phyloP scores from a whole-genome alignment of 2,888 invertebrate genomes.

The Caenorhabditis drosophilae region DNA sequence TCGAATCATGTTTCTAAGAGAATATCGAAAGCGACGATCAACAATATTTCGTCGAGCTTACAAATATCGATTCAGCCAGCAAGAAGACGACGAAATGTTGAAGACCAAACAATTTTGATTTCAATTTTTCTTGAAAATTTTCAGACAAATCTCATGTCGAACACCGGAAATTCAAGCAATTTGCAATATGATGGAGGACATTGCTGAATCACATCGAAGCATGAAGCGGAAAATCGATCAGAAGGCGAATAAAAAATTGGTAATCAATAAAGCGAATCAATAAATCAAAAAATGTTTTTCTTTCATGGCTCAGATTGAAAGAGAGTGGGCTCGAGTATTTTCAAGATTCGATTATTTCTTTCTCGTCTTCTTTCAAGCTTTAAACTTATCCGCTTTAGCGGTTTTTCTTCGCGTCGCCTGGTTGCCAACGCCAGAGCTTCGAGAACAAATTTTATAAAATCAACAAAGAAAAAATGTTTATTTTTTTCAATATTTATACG shows the following conservation, averaged over 20 bases:
- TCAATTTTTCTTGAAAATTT: conserved; percentile 2
- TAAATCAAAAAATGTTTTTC: no score
- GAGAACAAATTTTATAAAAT: conserved; percentile 44
- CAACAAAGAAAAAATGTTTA: background rate
- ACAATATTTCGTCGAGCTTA: conserved; percentile 38
- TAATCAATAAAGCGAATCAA: no score
- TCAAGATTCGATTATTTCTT: conserved; percentile 58
- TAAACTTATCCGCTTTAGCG: conserved; percentile 58
- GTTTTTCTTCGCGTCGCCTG: conserved; percentile 59
- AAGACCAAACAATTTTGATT: background rate
- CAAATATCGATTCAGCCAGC: conserved; percentile 35
- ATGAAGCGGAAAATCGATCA: conserved; percentile 42
- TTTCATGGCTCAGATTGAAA: conserved; percentile 61
- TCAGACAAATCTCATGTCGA: conserved; percentile 34
- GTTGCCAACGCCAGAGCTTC: conserved; percentile 58
- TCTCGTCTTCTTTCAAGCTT: conserved; percentile 54
- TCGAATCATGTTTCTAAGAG: conserved; percentile 29
- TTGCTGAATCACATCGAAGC: conserved; percentile 56
- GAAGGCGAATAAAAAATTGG: conserved; percentile 39
- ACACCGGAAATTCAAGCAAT: conserved; percentile 50
- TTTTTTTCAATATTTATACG: no score
- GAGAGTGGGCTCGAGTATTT: conserved; percentile 59
- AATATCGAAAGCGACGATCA: conserved; percentile 33
- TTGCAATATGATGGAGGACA: conserved; percentile 56
- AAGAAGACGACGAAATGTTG: conserved; percentile 22